Base-by-base conservation (phyloP, 2,888 invertebrate species). In the Platycheirus albimanus region DNA sequence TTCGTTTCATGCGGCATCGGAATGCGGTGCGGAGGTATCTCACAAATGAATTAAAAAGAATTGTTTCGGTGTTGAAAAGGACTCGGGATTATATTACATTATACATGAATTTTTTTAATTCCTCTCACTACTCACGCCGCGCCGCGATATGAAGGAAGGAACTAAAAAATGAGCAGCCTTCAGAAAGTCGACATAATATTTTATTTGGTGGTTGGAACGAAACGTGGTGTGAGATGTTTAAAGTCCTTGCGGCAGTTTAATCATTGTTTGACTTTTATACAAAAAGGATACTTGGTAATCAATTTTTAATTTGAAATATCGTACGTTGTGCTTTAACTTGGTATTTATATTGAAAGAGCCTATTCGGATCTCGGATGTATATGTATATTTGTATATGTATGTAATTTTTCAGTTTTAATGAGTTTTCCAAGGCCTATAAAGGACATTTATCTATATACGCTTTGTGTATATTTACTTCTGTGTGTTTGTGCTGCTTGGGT, bases 261-360 rank as follows among this genome's bases (percentile, higher is more conserved):
- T 52, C 11, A 17, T 17, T 33, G 6, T 36, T 54, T 30, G 24
- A 17, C 19, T 13, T 13, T 7, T 20, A 13, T 2, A 11, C n/a
- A 19, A 30, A 52, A 52, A 38, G 38, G 8, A 24, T 15, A 20
- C 24, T 38, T 24, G 38, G n/a, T 56, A 56, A 41, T 56, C 38
- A 56, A 41, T 56, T 56, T 56, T 38, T 56, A 56, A 56, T 56
- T 56, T 56, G 38, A 56, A 56, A 56, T 56, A n/a, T 54, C 1
- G 56, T 56, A 4, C 2, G 38, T 56, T 3, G 38, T 56, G 38
- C 13, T 38, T 13, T 10, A 20, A 10, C 38, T 13, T 5, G 5
- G 15, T 19, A n/a, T n/a, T n/a, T n/a, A 54, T 19, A 1, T 41
- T 38, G 20, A 20, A 13, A 13, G n/a, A 36, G 8, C 6, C n/a